Evolutionary conservation across 2,888 invertebrate species (phyloP).

Genomic region (Callimorpha dominula): DNA sequence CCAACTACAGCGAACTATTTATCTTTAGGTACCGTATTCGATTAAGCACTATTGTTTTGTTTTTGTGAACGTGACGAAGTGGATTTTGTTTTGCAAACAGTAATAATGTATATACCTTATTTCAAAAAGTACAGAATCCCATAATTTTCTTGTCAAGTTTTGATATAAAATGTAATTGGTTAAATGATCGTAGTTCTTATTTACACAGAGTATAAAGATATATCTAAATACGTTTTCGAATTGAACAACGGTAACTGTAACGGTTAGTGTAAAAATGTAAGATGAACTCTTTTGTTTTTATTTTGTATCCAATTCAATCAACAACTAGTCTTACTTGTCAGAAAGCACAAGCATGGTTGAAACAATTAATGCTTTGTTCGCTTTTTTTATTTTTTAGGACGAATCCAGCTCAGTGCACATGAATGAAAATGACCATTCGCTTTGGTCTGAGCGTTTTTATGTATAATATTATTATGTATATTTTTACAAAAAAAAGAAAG

Average conservation of each 20-base stretch:
- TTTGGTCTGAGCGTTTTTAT: neutral
- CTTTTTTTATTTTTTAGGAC: neutral
- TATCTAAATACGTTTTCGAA: neutral
- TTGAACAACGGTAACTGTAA: constrained; percentile 6
- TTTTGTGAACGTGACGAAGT: neutral
- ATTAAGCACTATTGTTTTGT: constrained; percentile 15
- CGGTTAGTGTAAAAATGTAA: constrained; percentile 14
- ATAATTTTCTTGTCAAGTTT: neutral
- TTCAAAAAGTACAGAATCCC: neutral
- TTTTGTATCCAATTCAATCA: constrained; percentile 19
- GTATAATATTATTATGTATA: too few species aligned
- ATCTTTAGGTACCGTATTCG: constrained; percentile 8
- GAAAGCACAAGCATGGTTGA: constrained; percentile 5
- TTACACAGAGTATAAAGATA: neutral
- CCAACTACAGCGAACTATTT: constrained; percentile 33
- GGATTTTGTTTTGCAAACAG: neutral
- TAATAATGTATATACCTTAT: neutral
- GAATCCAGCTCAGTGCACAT: neutral
- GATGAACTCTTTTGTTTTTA: constrained; percentile 6
- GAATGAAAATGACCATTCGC: neutral
- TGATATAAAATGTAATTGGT: neutral
- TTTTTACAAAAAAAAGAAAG: too few species aligned
- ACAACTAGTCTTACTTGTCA: constrained; percentile 17
- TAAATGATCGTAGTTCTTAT: neutral
- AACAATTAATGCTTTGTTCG: constrained; percentile 10